Evolutionary conservation across 2,113 vertebrate species (phyloP).

Genomic region (Hylia prasina): DNA sequence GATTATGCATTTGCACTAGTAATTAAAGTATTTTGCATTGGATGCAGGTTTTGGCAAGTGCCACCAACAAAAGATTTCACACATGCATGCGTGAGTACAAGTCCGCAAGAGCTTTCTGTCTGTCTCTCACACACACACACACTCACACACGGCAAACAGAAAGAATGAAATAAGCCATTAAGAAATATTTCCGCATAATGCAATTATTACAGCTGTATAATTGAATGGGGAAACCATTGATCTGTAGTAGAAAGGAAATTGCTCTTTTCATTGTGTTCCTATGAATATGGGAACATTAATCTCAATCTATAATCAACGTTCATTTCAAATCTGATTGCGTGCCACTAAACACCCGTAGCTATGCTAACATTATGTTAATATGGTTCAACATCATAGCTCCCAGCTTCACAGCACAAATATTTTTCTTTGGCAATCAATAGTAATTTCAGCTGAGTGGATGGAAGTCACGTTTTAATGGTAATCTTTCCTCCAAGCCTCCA

Average conservation of each 20-base stretch:
- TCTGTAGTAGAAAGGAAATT: constrained; percentile 98
- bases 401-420: constrained; percentile 85
- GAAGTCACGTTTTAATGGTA: constrained; percentile 84
- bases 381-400: constrained; percentile 83
- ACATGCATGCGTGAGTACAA: constrained; percentile 24
- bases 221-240: constrained; percentile 99
- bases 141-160: constrained; percentile 61
- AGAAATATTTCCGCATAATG: constrained; percentile 87
- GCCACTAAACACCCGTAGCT: constrained; percentile 80
- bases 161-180: constrained; percentile 84
- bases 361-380: constrained; percentile 87
- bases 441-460: constrained; percentile 85
- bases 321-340: constrained; percentile 86
- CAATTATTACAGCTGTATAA: constrained; percentile 98
- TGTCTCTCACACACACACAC: neutral
- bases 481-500: constrained; percentile 78
- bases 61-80: constrained; percentile 74
- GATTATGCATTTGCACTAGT: constrained; percentile 67
- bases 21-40: constrained; percentile 76
- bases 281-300: constrained; percentile 91
- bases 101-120: constrained; percentile 2
- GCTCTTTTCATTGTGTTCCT: constrained; percentile 94
- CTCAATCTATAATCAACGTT: constrained; percentile 90
- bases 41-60: constrained; percentile 71
- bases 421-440: constrained; percentile 88